Percentiles rank a stretch among this genome's conserved stretches.
These are phyloP conservation scores for Lutraria rhynchaena DNA, from an alignment of 1,140 invertebrate genomes.

Conservation along the genomic window DNA sequence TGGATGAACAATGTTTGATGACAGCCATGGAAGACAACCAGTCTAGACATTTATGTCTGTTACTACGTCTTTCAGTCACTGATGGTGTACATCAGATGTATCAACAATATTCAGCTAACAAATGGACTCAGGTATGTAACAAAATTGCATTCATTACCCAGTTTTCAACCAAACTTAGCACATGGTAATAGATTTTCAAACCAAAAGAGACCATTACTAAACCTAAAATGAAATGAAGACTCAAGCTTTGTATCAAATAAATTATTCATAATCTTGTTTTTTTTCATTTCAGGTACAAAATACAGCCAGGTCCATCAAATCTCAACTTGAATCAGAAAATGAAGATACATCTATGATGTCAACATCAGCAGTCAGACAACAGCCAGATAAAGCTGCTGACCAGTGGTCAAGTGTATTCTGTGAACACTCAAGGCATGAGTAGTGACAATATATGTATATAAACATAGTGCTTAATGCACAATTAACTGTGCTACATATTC, in stretches of 20 bases:
- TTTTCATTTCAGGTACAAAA: conserved; percentile 13
- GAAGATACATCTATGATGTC: neutral
- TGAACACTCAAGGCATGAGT: conserved; percentile 29
- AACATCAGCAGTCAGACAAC: neutral
- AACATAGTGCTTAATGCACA: too few relatives aligned
- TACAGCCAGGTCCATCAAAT: conserved; percentile 31
- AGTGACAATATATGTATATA: too few relatives aligned
- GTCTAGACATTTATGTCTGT: too few relatives aligned
- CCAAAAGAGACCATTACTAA: too few relatives aligned
- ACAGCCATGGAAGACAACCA: conserved; percentile 29
- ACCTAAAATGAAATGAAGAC: too few relatives aligned
- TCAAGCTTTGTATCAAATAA: neutral
- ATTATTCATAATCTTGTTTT: neutral
- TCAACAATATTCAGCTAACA: neutral
- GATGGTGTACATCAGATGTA: conserved; percentile 17
- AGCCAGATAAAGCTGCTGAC: neutral
- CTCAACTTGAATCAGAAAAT: conserved; percentile 2
- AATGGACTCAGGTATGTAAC: conserved; percentile 30
- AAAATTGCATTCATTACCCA: too few relatives aligned
- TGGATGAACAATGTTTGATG: conserved; percentile 16
- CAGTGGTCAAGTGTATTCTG: conserved; percentile 16
- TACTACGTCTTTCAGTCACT: conserved; percentile 21
- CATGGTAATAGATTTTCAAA: too few relatives aligned
- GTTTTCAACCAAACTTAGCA: too few relatives aligned
- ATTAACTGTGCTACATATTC: too few relatives aligned